Conservation (phyloP, 2,113 vertebrate genomes). For the Cygnus atratus region DNA sequence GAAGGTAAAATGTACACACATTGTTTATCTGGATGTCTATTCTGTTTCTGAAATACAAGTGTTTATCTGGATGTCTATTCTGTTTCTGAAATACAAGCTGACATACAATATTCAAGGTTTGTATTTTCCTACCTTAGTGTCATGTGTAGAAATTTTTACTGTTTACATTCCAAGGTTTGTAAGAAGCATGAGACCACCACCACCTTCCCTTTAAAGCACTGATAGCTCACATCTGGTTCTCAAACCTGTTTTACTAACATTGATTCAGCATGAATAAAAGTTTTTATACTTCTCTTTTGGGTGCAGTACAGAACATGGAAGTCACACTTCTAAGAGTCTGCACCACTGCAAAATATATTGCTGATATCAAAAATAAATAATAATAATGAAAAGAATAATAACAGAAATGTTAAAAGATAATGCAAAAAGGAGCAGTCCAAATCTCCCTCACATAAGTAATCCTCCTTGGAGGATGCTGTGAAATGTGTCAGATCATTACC, state of each 20-base stretch:
- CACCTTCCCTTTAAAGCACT: neutral
- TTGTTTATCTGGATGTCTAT: neutral
- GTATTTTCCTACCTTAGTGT: neutral
- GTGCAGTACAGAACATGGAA: neutral
- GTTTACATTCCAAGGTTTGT: neutral
- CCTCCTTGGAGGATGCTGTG: neutral
- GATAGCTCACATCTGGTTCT: neutral
- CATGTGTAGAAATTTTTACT: neutral
- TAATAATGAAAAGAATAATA: neutral
- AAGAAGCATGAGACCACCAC: accelerated
- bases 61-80: neutral
- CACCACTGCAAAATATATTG: neutral
- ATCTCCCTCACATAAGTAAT: neutral
- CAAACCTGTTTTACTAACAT: neutral
- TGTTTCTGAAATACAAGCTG: neutral
- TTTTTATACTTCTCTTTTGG: neutral
- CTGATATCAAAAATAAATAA: neutral
- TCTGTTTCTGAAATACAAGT: neutral
- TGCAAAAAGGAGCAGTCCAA: neutral
- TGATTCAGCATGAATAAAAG: neutral
- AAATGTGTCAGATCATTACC: neutral
- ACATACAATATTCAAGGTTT: neutral
- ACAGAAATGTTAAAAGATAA: neutral
- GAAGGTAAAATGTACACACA: neutral
- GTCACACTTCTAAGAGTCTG: neutral